Percentiles rank a stretch among this genome's conserved stretches.
phyloP scores from a whole-genome alignment of 2,797 vertebrate genomes.

The Eulemur mongoz region DNA sequence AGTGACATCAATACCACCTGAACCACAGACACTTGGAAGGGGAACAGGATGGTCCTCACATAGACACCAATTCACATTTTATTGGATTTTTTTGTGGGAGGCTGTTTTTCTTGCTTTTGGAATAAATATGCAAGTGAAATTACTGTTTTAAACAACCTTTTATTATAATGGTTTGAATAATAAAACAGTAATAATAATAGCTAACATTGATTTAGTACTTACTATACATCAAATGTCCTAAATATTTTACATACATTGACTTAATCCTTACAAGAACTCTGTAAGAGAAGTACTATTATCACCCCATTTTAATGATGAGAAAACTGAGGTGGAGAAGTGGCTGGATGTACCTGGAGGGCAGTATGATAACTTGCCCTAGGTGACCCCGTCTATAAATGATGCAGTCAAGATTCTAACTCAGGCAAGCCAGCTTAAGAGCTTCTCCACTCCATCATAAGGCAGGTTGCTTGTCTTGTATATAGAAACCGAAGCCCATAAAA shows the following conservation, averaged over 20 bases:
- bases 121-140: neutral
- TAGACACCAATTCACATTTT: neutral
- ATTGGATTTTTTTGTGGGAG: neutral
- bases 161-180: neutral
- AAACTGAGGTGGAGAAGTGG: neutral
- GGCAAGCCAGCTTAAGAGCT: neutral
- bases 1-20: neutral
- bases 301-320: neutral
- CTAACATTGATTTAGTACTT: neutral
- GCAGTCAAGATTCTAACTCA: neutral
- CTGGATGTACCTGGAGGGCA: neutral
- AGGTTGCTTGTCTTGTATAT: neutral
- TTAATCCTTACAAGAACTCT: neutral
- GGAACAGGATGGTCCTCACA: neutral
- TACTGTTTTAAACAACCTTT: neutral
- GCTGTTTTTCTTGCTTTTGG: neutral
- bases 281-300: neutral
- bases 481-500: neutral
- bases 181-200: neutral
- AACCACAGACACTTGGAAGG: neutral
- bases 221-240: neutral
- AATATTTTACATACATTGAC: neutral
- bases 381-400: neutral
- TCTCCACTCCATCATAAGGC: neutral
- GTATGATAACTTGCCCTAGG: fast-evolving